Evolutionary conservation across 1,140 invertebrate genomes (phyloP).

Genomic region (Drosophila nikananu): DNA sequence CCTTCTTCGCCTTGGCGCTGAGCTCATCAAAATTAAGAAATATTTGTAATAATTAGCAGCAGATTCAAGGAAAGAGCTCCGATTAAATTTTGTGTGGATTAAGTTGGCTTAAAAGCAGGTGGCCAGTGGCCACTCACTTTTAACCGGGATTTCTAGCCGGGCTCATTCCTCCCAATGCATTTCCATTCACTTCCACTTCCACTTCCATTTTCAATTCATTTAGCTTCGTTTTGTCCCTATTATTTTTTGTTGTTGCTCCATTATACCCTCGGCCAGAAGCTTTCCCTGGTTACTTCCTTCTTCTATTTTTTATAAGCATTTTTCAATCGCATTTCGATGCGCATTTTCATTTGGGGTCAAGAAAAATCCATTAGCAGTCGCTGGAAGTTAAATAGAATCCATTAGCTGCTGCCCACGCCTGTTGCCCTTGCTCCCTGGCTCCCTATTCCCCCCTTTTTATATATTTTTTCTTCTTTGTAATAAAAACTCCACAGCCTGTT

Average conservation of each 20-base stretch:
- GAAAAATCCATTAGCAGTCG: constrained; percentile 85
- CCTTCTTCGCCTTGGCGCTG: constrained; percentile 10
- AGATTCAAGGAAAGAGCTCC: neutral
- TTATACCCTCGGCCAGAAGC: constrained; percentile 33
- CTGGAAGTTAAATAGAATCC: constrained; percentile 85
- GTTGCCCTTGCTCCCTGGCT: neutral
- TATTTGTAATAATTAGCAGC: constrained; percentile 76
- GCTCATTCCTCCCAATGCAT: constrained; percentile 45
- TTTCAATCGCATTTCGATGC: constrained; percentile 84
- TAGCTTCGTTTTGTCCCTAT: constrained; percentile 64
- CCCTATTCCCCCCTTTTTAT: constrained; percentile 20
- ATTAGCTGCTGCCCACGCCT: constrained; percentile 71
- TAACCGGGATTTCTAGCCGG: neutral
- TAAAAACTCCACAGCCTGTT: constrained; percentile 64
- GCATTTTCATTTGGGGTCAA: constrained; percentile 85
- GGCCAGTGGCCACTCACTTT: constrained; percentile 27
- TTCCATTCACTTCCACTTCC: constrained; percentile 67
- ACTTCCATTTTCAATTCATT: constrained; percentile 79
- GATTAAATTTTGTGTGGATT: constrained; percentile 18
- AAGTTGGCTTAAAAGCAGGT: constrained; percentile 23
- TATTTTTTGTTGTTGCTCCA: constrained; percentile 40
- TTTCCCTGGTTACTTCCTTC: constrained; percentile 54
- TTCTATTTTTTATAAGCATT: constrained; percentile 78
- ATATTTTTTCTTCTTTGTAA: constrained; percentile 60
- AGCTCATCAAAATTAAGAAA: constrained; percentile 73